phyloP scores from a whole-genome alignment of 2,113 vertebrate genomes.

The Camelus dromedarius region DNA sequence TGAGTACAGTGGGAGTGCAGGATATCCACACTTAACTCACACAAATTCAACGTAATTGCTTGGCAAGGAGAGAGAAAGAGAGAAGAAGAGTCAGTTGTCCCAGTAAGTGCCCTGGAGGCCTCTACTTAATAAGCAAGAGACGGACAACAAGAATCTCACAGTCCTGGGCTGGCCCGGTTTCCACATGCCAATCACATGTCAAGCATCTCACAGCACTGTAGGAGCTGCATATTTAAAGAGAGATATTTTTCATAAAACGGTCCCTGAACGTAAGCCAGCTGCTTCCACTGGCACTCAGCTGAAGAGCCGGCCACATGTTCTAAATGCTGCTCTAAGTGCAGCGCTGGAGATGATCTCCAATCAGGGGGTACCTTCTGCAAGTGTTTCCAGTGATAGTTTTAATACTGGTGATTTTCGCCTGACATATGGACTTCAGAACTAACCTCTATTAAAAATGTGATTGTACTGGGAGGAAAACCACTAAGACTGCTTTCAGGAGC shows the following conservation, averaged over 20 bases:
- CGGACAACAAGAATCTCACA: background rate
- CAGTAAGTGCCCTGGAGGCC: background rate
- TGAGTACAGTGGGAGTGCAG: background rate
- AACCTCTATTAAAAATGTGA: background rate
- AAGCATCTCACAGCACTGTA: background rate
- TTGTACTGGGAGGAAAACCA: background rate
- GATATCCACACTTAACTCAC: background rate
- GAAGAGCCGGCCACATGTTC: background rate
- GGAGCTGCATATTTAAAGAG: slow-evolving; percentile 5
- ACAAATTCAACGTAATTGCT: slow-evolving; percentile 20
- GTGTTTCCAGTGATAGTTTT: background rate
- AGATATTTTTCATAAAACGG: slow-evolving; percentile 10
- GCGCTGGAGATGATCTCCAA: background rate
- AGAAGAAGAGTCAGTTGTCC: background rate
- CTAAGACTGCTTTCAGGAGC: too few relatives aligned
- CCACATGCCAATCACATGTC: background rate
- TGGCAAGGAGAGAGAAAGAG: background rate
- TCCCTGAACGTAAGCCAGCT: slow-evolving; percentile 27
- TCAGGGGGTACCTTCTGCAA: background rate
- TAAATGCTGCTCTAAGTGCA: background rate
- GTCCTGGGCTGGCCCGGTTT: background rate
- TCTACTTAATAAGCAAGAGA: background rate
- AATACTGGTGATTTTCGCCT: background rate
- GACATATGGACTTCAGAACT: background rate
- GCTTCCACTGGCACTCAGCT: background rate